Percentiles rank a stretch among this genome's conserved stretches.
These are phyloP conservation scores for Sebastes kiyomatsui DNA, from an alignment of 2,797 vertebrate genomes.

Conservation along the genomic window DNA sequence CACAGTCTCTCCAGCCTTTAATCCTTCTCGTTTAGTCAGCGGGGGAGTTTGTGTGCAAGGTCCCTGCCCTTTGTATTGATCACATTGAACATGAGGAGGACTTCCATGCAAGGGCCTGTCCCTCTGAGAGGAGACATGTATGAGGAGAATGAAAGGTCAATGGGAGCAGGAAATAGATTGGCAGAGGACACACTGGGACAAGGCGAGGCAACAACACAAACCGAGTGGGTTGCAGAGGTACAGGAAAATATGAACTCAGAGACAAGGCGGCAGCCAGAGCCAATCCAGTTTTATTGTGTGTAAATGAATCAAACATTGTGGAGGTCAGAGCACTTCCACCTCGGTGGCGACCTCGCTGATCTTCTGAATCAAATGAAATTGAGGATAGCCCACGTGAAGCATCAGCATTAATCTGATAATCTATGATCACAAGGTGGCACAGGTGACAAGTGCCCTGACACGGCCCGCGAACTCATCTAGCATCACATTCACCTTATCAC, in stretches of 20 bases:
- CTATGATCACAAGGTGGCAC: conserved; percentile 67
- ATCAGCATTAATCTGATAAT: conserved; percentile 77
- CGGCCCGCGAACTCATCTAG: conserved; percentile 68
- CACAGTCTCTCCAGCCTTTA: conserved; percentile 61
- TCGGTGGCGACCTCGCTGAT: conserved; percentile 62
- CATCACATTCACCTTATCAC: conserved; percentile 67
- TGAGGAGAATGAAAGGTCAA: conserved; percentile 73
- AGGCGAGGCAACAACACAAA: conserved; percentile 46
- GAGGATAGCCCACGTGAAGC: conserved; percentile 63
- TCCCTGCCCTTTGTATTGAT: conserved; percentile 80
- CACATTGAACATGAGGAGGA: conserved; percentile 71
- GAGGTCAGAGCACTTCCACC: conserved; percentile 71
- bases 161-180: conserved; percentile 63
- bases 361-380: conserved; percentile 70
- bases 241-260: conserved; percentile 48
- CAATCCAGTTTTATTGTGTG: conserved; percentile 67
- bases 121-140: conserved; percentile 67
- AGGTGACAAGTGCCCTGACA: conserved; percentile 75
- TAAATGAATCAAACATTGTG: conserved; percentile 72
- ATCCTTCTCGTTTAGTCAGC: conserved; percentile 70
- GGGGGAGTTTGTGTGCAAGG: conserved; percentile 69
- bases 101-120: conserved; percentile 60
- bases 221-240: conserved; percentile 30
- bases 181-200: conserved; percentile 55
- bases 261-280: conserved; percentile 38